These are phyloP conservation scores for Thelaira solivaga DNA, from an alignment of 2,888 invertebrate genomes.

Conservation along the genomic window DNA sequence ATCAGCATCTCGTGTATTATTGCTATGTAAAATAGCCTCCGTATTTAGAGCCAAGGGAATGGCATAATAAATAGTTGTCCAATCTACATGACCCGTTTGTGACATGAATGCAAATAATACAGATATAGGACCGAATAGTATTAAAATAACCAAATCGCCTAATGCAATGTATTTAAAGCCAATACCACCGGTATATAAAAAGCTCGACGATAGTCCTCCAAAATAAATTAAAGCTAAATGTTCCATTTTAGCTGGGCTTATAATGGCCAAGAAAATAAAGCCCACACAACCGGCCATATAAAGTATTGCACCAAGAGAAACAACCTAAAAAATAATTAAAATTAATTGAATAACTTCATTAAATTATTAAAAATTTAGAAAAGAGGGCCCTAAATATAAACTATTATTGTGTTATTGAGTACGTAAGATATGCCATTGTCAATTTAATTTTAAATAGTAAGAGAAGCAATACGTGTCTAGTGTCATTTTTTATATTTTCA, in stretches of 20 bases:
- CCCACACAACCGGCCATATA: constrained; percentile 92
- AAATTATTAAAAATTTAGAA: too few species aligned
- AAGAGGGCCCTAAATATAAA: too few species aligned
- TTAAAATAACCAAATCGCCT: constrained; percentile 93
- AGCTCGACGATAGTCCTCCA: constrained; percentile 95
- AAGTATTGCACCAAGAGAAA: constrained; percentile 90
- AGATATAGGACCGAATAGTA: constrained; percentile 95
- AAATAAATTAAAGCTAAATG: constrained; percentile 96
- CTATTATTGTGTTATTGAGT: too few species aligned
- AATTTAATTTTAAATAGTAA: too few species aligned
- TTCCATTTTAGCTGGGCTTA: constrained; percentile 95
- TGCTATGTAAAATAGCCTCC: constrained; percentile 96
- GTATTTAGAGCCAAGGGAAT: constrained; percentile 95
- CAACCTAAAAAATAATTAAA: constrained; percentile 80
- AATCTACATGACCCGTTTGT: constrained; percentile 93
- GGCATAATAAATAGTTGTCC: constrained; percentile 94
- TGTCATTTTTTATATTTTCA: too few species aligned
- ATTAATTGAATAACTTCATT: too few species aligned
- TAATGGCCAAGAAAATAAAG: constrained; percentile 85
- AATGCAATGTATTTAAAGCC: constrained; percentile 96
- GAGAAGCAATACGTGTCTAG: too few species aligned
- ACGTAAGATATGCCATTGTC: too few species aligned
- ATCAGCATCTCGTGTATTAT: constrained; percentile 94
- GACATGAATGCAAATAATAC: constrained; percentile 95
- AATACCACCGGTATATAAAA: constrained; percentile 97